Base-by-base conservation (phyloP, 2,113 vertebrate species). In the Epinephelus fuscoguttatus region DNA sequence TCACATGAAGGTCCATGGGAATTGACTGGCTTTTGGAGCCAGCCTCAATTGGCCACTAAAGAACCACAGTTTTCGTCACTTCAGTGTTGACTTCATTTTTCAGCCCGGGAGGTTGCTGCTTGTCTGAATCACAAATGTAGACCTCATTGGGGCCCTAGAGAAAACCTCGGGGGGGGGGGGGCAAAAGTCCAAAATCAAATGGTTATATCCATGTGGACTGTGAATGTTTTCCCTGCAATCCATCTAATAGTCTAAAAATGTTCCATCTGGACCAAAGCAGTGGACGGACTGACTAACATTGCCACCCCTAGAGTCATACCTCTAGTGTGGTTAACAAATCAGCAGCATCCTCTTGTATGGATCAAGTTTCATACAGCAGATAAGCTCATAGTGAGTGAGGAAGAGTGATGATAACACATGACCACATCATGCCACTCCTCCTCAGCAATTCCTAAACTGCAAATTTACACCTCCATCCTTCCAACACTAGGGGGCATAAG, bases 401-500 rank as follows among this genome's bases (percentile, higher is more conserved):
- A 55, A 30, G 25, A 25, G 50, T 23, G n/a, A 72, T 0, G 3
- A n/a, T n/a, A 23, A 13, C 21, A 10, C 2, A 9, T 63, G 78
- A 67, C 50, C 21, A 57, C 8, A 56, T 15, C 52, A 21, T 6
- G 55, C 56, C 71, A 15, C 84, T 60, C 75, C 80, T 67, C 59
- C 69, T 42, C 5, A 56, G 18, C 13, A 14, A 25, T 17, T 62
- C 6, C 47, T 56, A 12, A 15, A 19, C 23, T 73, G 45, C 50
- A 66, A 52, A 70, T 40, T 49, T 59, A 6, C 42, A 71, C 47
- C 53, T 75, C 49, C 23, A 45, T 0, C 4, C 12, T 73, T 33
- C 11, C 10, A 25, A 30, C 93, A 88, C 85, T 37, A 91, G 93
- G 60, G 60, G 91, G 89, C 86, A 27, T 11, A 1, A 75, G 40